phyloP scores from a whole-genome alignment of 2,113 vertebrate genomes.

The Hippocampus mohnikei region DNA sequence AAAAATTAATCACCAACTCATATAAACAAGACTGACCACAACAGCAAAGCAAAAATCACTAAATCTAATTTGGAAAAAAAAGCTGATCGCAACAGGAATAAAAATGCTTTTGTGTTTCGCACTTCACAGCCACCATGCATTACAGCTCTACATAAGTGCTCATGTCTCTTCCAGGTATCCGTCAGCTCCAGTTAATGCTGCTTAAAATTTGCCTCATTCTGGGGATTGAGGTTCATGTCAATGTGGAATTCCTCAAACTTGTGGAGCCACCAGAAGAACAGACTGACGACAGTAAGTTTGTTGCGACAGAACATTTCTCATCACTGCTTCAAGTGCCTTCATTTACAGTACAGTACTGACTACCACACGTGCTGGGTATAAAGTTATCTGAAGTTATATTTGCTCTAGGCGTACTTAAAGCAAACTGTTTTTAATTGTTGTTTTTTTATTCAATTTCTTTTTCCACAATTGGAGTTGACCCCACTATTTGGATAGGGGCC shows the following conservation, averaged over 20 bases:
- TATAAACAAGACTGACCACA: no score
- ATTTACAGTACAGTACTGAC: no score
- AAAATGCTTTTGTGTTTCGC: no score
- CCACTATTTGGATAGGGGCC: no score
- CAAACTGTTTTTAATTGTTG: no score
- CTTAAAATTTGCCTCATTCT: slow-evolving; percentile 90
- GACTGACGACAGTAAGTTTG: slow-evolving; percentile 77
- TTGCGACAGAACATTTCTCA: neutral
- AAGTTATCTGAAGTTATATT: neutral
- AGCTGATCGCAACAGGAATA: no score
- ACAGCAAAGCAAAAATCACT: no score
- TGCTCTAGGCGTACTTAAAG: neutral
- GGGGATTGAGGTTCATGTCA: slow-evolving; percentile 91
- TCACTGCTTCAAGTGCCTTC: neutral
- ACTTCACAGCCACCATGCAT: neutral
- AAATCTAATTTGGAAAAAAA: no score
- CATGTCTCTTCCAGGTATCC: slow-evolving; percentile 79
- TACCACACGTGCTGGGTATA: no score
- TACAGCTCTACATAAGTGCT: neutral
- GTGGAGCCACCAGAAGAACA: slow-evolving; percentile 87
- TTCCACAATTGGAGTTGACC: neutral
- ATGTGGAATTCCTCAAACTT: slow-evolving; percentile 86
- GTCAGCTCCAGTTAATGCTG: slow-evolving; percentile 93
- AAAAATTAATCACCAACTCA: no score
- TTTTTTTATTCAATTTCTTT: no score